Evolutionary conservation across 2,888 invertebrate species (phyloP), one percentile per base, ranked within the genome.

Genomic region (Portevinia maculata): DNA sequence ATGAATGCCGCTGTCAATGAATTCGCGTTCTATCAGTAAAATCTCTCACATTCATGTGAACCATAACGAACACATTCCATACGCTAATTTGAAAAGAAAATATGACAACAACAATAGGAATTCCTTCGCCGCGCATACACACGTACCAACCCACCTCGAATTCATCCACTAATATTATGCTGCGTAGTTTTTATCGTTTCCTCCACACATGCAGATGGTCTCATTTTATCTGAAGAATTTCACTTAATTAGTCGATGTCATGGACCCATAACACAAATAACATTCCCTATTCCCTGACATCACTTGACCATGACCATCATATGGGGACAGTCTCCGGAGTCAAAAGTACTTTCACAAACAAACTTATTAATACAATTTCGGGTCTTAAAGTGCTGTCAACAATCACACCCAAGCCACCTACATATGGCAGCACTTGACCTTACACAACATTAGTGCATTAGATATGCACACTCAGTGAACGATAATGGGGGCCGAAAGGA

Each of bases 221-320:
- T 8, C 34, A n/a, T 24, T 30, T 55, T 60, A 53, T 53, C 62
- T 44, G 9, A 34, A 34, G 17, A 39, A 53, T 67, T 39, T 57
- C 62, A 34, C 48, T 53, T 53, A 71, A 65, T 71, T 60, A 79
- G 53, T 60, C 32, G 65, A 44, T 5, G 34, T 57, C 64, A 78
- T 46, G 60, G 48, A 24, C 73, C 46, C 65, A 15, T 70, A 55
- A 57, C 55, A 32, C 15, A 41, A 50, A 52, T 13, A 39, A 7
- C 39, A 53, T 41, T 46, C 19, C n/a, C 19, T 17, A 50, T 39
- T 28, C 37, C 11, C 17, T 34, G 32, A 37, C 53, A 13, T 37
- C 37, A 34, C 15, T 53, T 60, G 73, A 73, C 79, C 73, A 1
- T 79, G 79, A 79, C 73, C 73, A 48, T 65, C 52, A 30, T 2